Evolutionary conservation across 2,797 vertebrate species (phyloP), one percentile per base, ranked within the genome.

Genomic region (Taeniopygia guttata): DNA sequence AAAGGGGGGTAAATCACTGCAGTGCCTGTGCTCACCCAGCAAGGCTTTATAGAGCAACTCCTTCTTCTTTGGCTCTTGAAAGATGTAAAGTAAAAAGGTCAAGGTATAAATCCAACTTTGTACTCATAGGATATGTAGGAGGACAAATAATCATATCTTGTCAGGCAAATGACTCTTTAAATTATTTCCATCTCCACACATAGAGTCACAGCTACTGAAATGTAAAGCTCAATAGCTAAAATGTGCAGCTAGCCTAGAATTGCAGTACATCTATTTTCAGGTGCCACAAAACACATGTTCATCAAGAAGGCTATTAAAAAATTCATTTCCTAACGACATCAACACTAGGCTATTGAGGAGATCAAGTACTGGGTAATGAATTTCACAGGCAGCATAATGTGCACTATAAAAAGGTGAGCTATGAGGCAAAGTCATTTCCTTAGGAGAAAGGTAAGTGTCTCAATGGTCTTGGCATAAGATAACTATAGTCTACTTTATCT

Each of bases 241-340:
- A 78, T 54, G 49, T 34, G 22, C 56, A 87, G 49, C 49, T n/a
- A 64, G 38, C 70, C 79, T 52, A 45, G 83, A 85, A 89, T 62
- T 77, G 42, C 2, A 59, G 59, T 49, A 43, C 90, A 89, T 79
- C 59, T 88, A 29, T 84, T 93, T 95, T 84, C 91, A 92, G 76
- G 70, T 87, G 52, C 68, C 49, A 55, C 51, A 73, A 70, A 88
- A 64, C 87, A 66, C 59, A 42, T 30, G 67, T 73, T 94, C 82
- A 64, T 81, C 75, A 86, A 78, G 85, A 87, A 83, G 56, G 56
- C 43, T 51, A 66, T 96, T 92, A 86, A 93, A 88, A 92, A 92
- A 55, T 79, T 79, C 3, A 89, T 95, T 90, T 93, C 70, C 87
- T 58, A 26, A 45, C 81, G 78, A 89, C 27, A 80, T 86, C 36